Evolutionary conservation across 2,113 vertebrate species (phyloP), one percentile per base, ranked within the genome.

Genomic region (Uropsilus gracilis): DNA sequence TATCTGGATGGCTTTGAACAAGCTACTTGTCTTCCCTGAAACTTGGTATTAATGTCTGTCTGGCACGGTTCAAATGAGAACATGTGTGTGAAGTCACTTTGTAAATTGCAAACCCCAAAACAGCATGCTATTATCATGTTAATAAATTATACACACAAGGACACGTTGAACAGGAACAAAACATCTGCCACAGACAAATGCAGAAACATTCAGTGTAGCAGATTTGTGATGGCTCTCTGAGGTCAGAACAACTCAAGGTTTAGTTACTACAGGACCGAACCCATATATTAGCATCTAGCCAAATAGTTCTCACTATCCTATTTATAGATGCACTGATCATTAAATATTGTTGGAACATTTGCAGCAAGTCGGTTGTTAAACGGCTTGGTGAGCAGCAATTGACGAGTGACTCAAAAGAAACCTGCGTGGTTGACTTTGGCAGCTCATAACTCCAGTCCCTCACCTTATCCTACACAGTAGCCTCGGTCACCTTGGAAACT

Each of bases 401-500:
- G 39, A 5, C 1, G 5, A 39, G 53, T 39, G 87, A 89, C 90
- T 87, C 82, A 20, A 80, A 81, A 80, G 96, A 87, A 87, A 81
- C 53, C 83, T 2, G 5, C 16, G 14, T 77, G 75, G 86, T 94
- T 91, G 13, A 68, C 76, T 69, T 95, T 82, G 66, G 92, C 94
- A 95, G 95, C 95, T 96, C 95, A 1, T 96, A 90, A 94, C 92
- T 89, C 66, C 90, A 72, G 89, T 89, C 78, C 94, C 48, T 93
- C 90, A 82, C 95, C 97, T 92, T 94, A 39, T 37, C 76, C 71
- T 89, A 73, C 95, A 86, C 66, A 1, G 76, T 32, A 8, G 55
- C 26, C 83, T 59, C 16, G 8, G 96, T 96, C 96, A 97, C 94
- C 96, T 95, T 95, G 96, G 95, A 96, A 94, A 97, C 97, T 76